Conservation (phyloP, 1,140 invertebrate genomes). For the Helicorthomorpha holstii region DNA sequence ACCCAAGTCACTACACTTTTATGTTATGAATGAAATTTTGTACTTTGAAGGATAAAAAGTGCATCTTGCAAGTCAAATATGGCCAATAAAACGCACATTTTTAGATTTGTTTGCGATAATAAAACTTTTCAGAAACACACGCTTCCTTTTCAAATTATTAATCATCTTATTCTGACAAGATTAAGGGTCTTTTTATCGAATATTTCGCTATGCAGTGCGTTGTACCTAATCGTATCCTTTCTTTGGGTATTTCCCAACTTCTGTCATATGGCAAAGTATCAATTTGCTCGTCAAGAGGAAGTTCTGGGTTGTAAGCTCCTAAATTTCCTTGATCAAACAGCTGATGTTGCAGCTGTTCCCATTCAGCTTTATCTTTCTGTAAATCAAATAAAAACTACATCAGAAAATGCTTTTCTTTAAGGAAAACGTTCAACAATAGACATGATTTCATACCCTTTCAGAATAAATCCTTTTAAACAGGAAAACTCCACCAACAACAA, state of each 20-base stretch:
- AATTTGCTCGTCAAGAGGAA: constrained; percentile 77
- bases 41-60: too few relatives aligned
- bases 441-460: background rate
- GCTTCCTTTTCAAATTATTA: too few relatives aligned
- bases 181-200: too few relatives aligned
- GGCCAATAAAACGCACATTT: too few relatives aligned
- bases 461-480: background rate
- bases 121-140: too few relatives aligned
- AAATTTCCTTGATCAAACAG: constrained; percentile 58
- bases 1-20: too few relatives aligned
- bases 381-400: constrained; percentile 1
- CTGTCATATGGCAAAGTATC: constrained; percentile 77
- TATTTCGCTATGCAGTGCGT: too few relatives aligned
- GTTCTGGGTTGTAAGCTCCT: constrained; percentile 67
- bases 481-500: constrained; percentile 1
- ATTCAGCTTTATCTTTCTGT: constrained; percentile 2
- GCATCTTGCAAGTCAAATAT: too few relatives aligned
- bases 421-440: background rate
- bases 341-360: constrained; percentile 2
- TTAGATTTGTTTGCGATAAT: too few relatives aligned
- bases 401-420: background rate
- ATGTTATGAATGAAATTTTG: too few relatives aligned
- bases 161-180: too few relatives aligned
- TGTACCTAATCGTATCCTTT: constrained; percentile 63
- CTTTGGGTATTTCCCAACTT: constrained; percentile 73